Percentiles rank a stretch among this genome's conserved stretches.
Conservation (phyloP, 2,888 invertebrate species). For the Polymixis flavicincta region DNA sequence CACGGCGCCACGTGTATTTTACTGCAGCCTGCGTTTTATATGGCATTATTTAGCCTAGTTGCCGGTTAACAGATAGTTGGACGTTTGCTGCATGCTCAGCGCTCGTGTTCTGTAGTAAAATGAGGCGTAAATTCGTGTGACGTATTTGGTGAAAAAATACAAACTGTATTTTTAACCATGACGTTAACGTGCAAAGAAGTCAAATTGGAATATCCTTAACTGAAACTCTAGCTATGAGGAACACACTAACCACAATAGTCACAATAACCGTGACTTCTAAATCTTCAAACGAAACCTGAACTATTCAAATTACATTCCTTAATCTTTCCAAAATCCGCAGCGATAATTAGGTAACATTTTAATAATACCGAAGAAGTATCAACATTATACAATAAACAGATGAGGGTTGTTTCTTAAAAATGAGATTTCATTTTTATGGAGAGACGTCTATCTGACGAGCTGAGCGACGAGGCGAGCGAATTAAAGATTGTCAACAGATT, state of each 20-base stretch:
- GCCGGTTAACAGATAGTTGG: constrained; percentile 68
- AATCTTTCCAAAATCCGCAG: constrained; percentile 17
- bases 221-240: not conserved
- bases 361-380: constrained; percentile 52
- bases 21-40: constrained; percentile 85
- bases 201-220: not conserved
- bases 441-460: constrained; percentile 74
- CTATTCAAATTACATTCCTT: constrained; percentile 12
- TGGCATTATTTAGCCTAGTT: constrained; percentile 71
- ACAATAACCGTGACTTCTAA: constrained; percentile 8
- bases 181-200: not conserved
- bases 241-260: not conserved
- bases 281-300: not conserved
- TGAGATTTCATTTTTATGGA: constrained; percentile 79
- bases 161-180: not conserved
- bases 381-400: constrained; percentile 67
- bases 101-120: constrained; percentile 40
- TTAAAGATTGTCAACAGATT: constrained; percentile 90
- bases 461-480: constrained; percentile 76
- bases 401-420: constrained; percentile 71
- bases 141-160: not conserved
- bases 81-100: constrained; percentile 54
- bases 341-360: constrained; percentile 55
- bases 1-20: constrained; percentile 81
- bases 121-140: not conserved